phyloP scores from a whole-genome alignment of 2,113 vertebrate species.

The Corythoichthys intestinalis region DNA sequence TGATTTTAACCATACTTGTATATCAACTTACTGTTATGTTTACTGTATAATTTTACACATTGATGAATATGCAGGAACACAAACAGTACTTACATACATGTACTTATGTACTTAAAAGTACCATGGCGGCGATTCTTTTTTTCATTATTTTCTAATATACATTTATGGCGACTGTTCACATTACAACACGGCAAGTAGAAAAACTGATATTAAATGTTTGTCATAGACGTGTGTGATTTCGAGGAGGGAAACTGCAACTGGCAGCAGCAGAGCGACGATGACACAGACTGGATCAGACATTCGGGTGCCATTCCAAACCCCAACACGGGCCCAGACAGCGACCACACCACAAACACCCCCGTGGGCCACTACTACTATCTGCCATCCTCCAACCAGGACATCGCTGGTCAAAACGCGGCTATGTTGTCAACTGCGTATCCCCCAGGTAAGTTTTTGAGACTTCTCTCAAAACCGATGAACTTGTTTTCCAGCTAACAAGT shows the following conservation, averaged over 20 bases:
- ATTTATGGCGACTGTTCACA: too few species aligned
- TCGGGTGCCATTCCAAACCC: slow-evolving; percentile 42
- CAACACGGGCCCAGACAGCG: slow-evolving; percentile 59
- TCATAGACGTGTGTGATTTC: slow-evolving; percentile 69
- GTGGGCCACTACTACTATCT: slow-evolving; percentile 65
- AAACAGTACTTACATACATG: too few species aligned
- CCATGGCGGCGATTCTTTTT: too few species aligned
- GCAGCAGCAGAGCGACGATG: slow-evolving; percentile 50
- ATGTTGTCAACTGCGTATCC: slow-evolving; percentile 63
- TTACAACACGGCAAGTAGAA: too few species aligned
- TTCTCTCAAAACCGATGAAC: neutral
- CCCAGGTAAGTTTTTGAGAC: slow-evolving; percentile 48
- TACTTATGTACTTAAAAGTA: too few species aligned
- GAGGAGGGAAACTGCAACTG: slow-evolving; percentile 69
- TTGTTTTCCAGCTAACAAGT: neutral
- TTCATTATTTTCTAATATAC: too few species aligned
- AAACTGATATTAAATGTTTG: neutral
- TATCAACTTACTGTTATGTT: too few species aligned
- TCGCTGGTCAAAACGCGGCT: slow-evolving; percentile 43
- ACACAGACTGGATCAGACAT: slow-evolving; percentile 62
- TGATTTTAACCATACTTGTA: too few species aligned
- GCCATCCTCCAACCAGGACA: slow-evolving; percentile 38
- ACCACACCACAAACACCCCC: slow-evolving; percentile 70
- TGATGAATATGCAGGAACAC: too few species aligned
- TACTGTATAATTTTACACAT: too few species aligned